A percentile compares a stretch with the other conserved stretches of the same genome.
phyloP scores from a whole-genome alignment of 2,888 invertebrate species.

The Ophion costatus region DNA sequence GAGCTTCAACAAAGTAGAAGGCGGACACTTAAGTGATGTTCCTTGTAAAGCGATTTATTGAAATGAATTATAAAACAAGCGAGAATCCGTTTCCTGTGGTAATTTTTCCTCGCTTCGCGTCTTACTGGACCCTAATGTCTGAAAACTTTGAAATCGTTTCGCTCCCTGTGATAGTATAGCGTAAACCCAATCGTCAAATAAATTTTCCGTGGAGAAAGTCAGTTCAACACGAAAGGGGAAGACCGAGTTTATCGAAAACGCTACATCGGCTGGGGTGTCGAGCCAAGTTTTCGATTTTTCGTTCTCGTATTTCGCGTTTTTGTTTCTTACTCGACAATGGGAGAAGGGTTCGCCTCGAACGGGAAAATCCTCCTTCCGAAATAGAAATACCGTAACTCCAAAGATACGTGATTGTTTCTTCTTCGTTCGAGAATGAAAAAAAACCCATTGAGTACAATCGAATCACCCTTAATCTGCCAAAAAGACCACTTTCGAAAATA shows the following conservation, averaged over 20 bases:
- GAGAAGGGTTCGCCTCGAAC: neutral
- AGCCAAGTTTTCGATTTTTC: conserved; percentile 29
- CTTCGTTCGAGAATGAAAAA: conserved; percentile 15
- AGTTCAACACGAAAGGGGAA: neutral
- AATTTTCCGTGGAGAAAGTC: neutral
- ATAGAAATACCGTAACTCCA: neutral
- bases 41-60: neutral
- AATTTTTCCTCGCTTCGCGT: neutral
- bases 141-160: neutral
- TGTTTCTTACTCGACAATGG: conserved; percentile 2
- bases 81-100: neutral
- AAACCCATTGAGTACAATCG: neutral
- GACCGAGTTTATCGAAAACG: conserved; percentile 14
- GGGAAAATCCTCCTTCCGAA: conserved; percentile 20
- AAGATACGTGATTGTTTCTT: neutral
- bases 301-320: neutral
- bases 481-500: neutral
- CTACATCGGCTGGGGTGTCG: conserved; percentile 8
- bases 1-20: too few species aligned
- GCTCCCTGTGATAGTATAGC: neutral
- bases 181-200: conserved; percentile 5
- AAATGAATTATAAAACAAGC: neutral
- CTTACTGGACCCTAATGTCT: neutral
- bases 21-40: too few species aligned
- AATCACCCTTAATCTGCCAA: neutral